phyloP scores from a whole-genome alignment of 2,888 invertebrate species.

The Lycaena phlaeas region DNA sequence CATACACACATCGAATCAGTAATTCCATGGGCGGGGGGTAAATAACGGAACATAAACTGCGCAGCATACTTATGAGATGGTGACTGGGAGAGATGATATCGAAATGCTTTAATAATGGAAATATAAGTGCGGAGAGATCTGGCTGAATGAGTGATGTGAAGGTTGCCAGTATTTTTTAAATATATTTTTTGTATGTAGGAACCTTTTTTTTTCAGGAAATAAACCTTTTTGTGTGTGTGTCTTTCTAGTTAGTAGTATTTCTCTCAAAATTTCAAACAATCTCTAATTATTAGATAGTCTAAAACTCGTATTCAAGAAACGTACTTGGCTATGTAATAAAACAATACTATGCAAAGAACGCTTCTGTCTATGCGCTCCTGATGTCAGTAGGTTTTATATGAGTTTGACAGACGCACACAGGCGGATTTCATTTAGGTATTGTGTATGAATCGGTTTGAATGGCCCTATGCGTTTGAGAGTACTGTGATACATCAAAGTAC shows the following conservation, averaged over 20 bases:
- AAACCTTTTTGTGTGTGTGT: not conserved
- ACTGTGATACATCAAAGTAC: too few relatives aligned
- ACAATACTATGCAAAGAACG: too few relatives aligned
- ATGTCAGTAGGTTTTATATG: too few relatives aligned
- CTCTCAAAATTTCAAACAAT: not conserved
- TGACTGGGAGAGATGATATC: slow-evolving; percentile 10
- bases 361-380: too few relatives aligned
- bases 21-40: slow-evolving; percentile 11
- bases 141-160: slow-evolving; percentile 18
- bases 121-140: too few relatives aligned
- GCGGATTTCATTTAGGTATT: too few relatives aligned
- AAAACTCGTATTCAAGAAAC: too few relatives aligned
- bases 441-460: too few relatives aligned
- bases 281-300: too few relatives aligned
- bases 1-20: slow-evolving; percentile 2
- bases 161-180: slow-evolving; percentile 11
- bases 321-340: too few relatives aligned
- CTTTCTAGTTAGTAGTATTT: not conserved
- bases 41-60: slow-evolving; percentile 21
- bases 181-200: slow-evolving; percentile 12
- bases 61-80: slow-evolving; percentile 24
- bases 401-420: too few relatives aligned
- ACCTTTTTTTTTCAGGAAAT: not conserved
- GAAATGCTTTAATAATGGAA: slow-evolving; percentile 19
- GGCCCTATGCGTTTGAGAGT: too few relatives aligned